Evolutionary conservation across 2,797 vertebrate species (phyloP).

Genomic region (Pygocentrus nattereri): DNA sequence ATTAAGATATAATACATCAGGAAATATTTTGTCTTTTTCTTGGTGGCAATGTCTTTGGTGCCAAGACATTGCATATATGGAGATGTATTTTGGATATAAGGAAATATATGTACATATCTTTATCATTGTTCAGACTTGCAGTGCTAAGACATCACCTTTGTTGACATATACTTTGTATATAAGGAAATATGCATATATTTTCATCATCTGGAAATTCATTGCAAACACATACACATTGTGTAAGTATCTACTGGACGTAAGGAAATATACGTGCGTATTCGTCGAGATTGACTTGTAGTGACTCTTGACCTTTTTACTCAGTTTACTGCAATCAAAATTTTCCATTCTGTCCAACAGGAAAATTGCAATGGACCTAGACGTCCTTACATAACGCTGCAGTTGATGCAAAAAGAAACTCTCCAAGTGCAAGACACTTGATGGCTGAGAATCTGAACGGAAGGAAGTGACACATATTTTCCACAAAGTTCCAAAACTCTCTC

Average conservation of each 20-base stretch:
- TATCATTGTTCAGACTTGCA: background rate
- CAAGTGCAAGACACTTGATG: conserved; percentile 5
- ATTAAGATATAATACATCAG: no score
- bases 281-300: background rate
- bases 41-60: no score
- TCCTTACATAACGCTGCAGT: conserved; percentile 12
- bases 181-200: no score
- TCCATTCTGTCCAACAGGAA: background rate
- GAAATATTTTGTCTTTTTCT: no score
- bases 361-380: background rate
- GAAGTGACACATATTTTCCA: conserved; percentile 56
- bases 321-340: background rate
- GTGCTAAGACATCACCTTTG: background rate
- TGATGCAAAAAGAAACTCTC: conserved; percentile 19
- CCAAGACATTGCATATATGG: no score
- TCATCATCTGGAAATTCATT: no score
- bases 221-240: background rate
- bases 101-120: background rate
- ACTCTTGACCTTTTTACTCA: background rate
- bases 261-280: background rate
- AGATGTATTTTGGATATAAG: background rate
- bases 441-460: conserved; percentile 10
- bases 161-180: background rate
- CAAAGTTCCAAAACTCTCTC: conserved; percentile 36
- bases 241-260: background rate